A percentile compares a stretch with the other conserved stretches of the same genome.
phyloP scores from a whole-genome alignment of 2,888 invertebrate genomes.

The Cosmia trapezina region DNA sequence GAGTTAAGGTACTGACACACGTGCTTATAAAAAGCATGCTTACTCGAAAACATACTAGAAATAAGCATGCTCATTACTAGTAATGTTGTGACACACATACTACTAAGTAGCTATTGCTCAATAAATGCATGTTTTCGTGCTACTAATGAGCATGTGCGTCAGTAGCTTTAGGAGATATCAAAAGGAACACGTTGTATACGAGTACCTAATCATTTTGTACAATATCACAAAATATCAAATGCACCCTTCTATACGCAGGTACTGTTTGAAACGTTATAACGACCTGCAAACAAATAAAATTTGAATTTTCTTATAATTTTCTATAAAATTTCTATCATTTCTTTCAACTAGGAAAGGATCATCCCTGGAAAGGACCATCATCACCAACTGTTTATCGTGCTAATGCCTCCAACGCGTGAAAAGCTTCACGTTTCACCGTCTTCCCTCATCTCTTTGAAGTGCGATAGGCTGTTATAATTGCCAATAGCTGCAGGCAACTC shows the following conservation, averaged over 20 bases:
- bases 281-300: neutral
- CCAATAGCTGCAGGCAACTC: slow-evolving; percentile 85
- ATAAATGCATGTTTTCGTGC: too few relatives aligned
- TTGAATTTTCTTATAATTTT: neutral
- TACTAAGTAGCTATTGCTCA: too few relatives aligned
- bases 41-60: too few relatives aligned
- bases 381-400: slow-evolving; percentile 68
- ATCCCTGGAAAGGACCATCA: slow-evolving; percentile 34
- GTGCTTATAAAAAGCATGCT: too few relatives aligned
- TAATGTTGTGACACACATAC: too few relatives aligned
- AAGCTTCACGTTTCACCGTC: slow-evolving; percentile 73
- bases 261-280: neutral
- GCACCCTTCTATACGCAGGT: neutral
- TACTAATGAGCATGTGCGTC: too few relatives aligned
- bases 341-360: neutral
- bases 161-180: too few relatives aligned
- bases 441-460: slow-evolving; percentile 82
- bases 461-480: slow-evolving; percentile 85
- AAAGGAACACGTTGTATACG: too few relatives aligned
- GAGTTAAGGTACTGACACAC: too few relatives aligned
- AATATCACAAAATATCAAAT: neutral
- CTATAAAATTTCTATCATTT: slow-evolving; percentile 1
- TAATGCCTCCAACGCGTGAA: slow-evolving; percentile 72
- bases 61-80: too few relatives aligned
- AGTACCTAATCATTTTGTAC: neutral